phyloP scores from a whole-genome alignment of 2,888 invertebrate species.

The Caenorhabditis doughertyi region DNA sequence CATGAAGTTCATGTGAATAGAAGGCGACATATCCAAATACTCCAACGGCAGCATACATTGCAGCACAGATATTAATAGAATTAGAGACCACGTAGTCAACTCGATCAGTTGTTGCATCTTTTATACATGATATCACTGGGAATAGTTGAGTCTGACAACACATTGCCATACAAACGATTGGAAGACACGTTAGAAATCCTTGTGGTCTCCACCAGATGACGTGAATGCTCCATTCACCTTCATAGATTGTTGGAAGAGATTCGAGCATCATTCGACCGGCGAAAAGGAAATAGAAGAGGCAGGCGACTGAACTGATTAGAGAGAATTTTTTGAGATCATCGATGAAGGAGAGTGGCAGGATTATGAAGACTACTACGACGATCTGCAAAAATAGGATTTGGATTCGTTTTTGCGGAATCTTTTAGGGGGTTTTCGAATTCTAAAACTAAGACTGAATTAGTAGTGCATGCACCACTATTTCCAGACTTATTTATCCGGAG shows the following conservation, averaged over 20 bases:
- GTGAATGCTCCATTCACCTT: constrained; percentile 74
- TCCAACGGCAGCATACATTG: constrained; percentile 85
- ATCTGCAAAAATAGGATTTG: constrained; percentile 72
- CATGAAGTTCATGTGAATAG: constrained; percentile 85
- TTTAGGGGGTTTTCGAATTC: background rate
- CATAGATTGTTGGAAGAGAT: constrained; percentile 70
- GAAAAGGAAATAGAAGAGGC: constrained; percentile 93
- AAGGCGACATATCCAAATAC: constrained; percentile 89
- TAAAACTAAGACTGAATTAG: no score
- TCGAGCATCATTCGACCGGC: constrained; percentile 83
- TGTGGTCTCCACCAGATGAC: constrained; percentile 76
- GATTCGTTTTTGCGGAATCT: background rate
- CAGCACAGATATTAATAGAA: constrained; percentile 93
- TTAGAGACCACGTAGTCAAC: constrained; percentile 92
- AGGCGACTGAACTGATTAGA: constrained; percentile 86
- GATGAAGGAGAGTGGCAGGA: constrained; percentile 92
- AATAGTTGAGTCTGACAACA: constrained; percentile 93
- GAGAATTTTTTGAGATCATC: constrained; percentile 90
- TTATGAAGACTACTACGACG: constrained; percentile 86
- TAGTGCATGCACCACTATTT: no score
- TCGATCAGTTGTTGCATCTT: constrained; percentile 86
- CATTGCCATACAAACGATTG: constrained; percentile 96
- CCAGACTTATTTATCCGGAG: no score
- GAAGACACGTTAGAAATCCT: constrained; percentile 85
- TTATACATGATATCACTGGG: constrained; percentile 93